phyloP scores from a whole-genome alignment of 2,113 vertebrate species.

The Carassius carassius region DNA sequence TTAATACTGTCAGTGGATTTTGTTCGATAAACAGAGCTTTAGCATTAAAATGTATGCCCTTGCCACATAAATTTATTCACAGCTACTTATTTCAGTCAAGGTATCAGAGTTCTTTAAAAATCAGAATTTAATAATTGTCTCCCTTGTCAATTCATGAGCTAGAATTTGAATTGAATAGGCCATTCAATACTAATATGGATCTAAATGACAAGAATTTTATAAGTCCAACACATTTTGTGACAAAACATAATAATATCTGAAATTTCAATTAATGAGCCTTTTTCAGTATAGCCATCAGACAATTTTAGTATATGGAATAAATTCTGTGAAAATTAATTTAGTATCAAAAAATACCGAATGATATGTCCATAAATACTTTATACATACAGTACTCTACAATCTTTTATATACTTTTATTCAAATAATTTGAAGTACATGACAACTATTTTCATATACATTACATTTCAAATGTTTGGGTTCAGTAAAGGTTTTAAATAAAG shows the following conservation, averaged over 20 bases:
- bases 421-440: too few species aligned
- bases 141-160: slow-evolving; percentile 1
- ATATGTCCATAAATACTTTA: too few species aligned
- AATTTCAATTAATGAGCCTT: not conserved
- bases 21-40: not conserved
- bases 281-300: not conserved
- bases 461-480: not conserved
- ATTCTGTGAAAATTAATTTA: too few species aligned
- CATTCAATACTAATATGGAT: not conserved
- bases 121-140: slow-evolving; percentile 8
- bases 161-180: not conserved
- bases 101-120: not conserved
- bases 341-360: too few species aligned
- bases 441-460: not conserved
- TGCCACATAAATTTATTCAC: slow-evolving; percentile 1
- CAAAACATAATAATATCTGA: not conserved
- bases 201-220: not conserved
- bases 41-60: slow-evolving; percentile 14
- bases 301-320: not conserved
- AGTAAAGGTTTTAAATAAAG: not conserved
- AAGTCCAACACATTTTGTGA: not conserved
- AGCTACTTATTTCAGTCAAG: not conserved
- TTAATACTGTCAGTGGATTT: not conserved
- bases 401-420: too few species aligned
- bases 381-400: too few species aligned